phyloP scores from a whole-genome alignment of 2,113 vertebrate genomes.

The Irena cyanogastra region DNA sequence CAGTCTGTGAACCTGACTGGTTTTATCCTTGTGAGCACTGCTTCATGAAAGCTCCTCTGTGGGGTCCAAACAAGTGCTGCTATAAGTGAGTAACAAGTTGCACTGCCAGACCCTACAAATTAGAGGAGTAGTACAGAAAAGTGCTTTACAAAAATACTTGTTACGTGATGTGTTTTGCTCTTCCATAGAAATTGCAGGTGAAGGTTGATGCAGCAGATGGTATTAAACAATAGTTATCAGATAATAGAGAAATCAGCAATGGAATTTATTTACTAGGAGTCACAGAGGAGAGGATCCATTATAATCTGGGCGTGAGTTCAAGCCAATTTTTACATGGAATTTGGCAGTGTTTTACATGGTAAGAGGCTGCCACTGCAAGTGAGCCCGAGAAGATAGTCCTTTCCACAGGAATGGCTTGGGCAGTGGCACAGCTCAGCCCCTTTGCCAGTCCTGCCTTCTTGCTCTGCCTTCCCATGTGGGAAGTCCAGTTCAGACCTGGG shows the following conservation, averaged over 20 bases:
- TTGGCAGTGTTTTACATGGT: background rate
- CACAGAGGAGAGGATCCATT: background rate
- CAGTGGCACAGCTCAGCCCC: background rate
- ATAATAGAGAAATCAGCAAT: background rate
- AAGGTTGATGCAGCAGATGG: background rate
- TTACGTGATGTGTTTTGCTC: background rate
- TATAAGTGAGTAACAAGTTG: background rate
- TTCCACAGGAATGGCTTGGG: background rate
- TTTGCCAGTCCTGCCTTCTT: background rate
- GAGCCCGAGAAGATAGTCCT: background rate
- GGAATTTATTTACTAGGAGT: background rate
- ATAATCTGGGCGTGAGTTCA: background rate
- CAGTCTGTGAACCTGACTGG: background rate
- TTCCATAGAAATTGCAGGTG: background rate
- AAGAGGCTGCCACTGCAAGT: background rate
- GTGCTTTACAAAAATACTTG: background rate
- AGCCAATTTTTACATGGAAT: background rate
- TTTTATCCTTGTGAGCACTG: background rate
- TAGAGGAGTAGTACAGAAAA: background rate
- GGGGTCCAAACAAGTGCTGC: background rate
- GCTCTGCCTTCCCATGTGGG: background rate
- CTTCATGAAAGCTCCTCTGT: background rate
- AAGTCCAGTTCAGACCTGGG: background rate
- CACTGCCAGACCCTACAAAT: background rate
- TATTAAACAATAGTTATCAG: background rate